phyloP scores from a whole-genome alignment of 2,797 vertebrate genomes.

The Lycodopsis pacificus region DNA sequence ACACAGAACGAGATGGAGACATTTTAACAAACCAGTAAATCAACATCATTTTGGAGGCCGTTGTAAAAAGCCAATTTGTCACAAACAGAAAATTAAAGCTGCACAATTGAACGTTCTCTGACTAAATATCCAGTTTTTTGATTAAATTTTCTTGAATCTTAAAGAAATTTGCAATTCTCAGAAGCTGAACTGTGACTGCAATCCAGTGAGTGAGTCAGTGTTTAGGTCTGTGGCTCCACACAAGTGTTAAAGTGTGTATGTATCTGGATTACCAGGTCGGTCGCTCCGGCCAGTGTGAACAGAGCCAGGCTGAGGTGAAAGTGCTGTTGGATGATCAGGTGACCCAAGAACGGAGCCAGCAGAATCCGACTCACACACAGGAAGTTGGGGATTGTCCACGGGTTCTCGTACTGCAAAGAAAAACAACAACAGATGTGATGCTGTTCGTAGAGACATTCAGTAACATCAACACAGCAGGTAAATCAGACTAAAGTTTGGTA shows the following conservation, averaged over 20 bases:
- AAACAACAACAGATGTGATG: not conserved
- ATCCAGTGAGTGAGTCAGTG: too few relatives aligned
- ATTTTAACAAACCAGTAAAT: not conserved
- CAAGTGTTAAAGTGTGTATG: too few relatives aligned
- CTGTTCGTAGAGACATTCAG: not conserved
- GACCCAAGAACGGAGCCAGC: slow-evolving; percentile 91
- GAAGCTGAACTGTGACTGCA: too few relatives aligned
- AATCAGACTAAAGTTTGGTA: not conserved
- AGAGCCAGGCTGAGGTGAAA: slow-evolving; percentile 92
- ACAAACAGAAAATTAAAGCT: too few relatives aligned
- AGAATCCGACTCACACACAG: slow-evolving; percentile 94
- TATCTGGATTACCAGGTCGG: slow-evolving; percentile 88
- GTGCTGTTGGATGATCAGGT: slow-evolving; percentile 93
- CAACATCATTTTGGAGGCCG: not conserved
- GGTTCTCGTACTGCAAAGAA: slow-evolving; percentile 92
- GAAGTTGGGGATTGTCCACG: slow-evolving; percentile 97
- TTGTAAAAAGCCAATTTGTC: too few relatives aligned
- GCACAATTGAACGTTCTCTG: too few relatives aligned
- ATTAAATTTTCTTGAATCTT: too few relatives aligned
- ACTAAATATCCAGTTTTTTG: too few relatives aligned
- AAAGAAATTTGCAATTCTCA: too few relatives aligned
- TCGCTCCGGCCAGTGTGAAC: slow-evolving; percentile 92
- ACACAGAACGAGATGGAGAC: not conserved
- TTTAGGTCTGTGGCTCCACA: too few relatives aligned
- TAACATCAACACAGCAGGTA: not conserved